Evolutionary conservation across 1,140 invertebrate species (phyloP).

Genomic region (Caerostris extrusa): DNA sequence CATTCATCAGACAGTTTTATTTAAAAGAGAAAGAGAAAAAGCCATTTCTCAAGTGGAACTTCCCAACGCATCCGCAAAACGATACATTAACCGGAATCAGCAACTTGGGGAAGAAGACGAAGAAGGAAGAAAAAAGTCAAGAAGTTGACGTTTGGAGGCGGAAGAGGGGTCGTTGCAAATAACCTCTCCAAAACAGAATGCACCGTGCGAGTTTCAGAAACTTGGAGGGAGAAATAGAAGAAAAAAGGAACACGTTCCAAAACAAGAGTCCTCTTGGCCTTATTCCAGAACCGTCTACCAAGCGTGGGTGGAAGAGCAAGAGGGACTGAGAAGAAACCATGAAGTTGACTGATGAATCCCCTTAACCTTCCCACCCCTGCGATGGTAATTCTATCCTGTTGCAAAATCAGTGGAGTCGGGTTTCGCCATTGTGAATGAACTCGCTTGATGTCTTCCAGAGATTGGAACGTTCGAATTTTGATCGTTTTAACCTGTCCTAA

Average conservation of each 20-base stretch:
- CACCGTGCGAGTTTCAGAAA: background rate
- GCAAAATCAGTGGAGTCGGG: background rate
- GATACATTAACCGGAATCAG: background rate
- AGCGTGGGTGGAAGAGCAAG: slow-evolving; percentile 29
- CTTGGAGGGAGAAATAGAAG: background rate
- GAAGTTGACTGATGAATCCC: slow-evolving; percentile 13
- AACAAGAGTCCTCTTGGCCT: slow-evolving; percentile 31
- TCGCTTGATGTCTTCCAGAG: background rate
- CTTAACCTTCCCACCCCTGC: background rate
- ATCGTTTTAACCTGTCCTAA: background rate
- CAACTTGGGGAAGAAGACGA: background rate
- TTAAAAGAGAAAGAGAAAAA: no score
- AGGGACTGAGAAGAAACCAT: slow-evolving; percentile 2
- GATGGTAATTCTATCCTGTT: background rate
- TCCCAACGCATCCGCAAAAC: background rate
- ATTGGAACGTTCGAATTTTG: background rate
- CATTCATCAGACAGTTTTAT: no score
- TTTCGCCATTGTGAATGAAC: slow-evolving; percentile 8
- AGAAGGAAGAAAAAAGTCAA: background rate
- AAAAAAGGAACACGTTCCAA: background rate
- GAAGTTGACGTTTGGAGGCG: background rate
- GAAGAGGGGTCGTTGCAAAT: slow-evolving; percentile 2
- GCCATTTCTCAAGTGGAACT: no score
- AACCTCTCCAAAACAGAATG: slow-evolving; percentile 29
- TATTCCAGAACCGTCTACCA: background rate